A percentile compares a stretch with the other conserved stretches of the same genome.
phyloP scores from a whole-genome alignment of 2,888 invertebrate genomes.

The Apotomis betuletana region DNA sequence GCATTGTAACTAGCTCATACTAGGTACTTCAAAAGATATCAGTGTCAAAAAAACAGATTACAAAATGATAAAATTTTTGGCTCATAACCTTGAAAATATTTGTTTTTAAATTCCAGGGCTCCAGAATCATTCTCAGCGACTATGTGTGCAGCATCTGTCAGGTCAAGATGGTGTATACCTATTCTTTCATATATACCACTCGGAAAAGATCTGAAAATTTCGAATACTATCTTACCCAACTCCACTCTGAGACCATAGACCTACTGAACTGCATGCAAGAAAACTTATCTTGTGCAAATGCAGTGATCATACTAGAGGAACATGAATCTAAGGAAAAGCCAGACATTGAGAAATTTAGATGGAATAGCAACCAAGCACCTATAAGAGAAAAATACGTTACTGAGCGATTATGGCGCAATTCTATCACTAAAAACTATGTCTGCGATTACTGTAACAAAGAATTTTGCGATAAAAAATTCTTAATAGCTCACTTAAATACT shows the following conservation, averaged over 20 bases:
- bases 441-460: constrained; percentile 33
- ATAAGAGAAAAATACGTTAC: not conserved
- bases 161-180: constrained; percentile 23
- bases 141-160: constrained; percentile 26
- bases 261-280: constrained; percentile 34
- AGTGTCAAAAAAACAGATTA: no score
- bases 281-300: constrained; percentile 33
- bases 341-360: constrained; percentile 16
- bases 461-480: constrained; percentile 35
- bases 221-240: constrained; percentile 23
- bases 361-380: constrained; percentile 8
- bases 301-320: constrained; percentile 34
- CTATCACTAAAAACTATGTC: constrained; percentile 16
- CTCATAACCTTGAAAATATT: not conserved
- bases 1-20: no score
- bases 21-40: no score
- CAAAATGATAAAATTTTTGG: not conserved
- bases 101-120: constrained; percentile 26
- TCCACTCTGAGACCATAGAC: constrained; percentile 28
- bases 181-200: constrained; percentile 18
- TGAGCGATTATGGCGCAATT: not conserved
- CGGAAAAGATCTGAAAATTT: constrained; percentile 10
- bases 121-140: constrained; percentile 28
- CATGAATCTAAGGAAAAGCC: not conserved
- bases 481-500: constrained; percentile 27